Evolutionary conservation across 2,888 invertebrate species (phyloP), one percentile per base, ranked within the genome.

Genomic region (Acrobasis consociella): DNA sequence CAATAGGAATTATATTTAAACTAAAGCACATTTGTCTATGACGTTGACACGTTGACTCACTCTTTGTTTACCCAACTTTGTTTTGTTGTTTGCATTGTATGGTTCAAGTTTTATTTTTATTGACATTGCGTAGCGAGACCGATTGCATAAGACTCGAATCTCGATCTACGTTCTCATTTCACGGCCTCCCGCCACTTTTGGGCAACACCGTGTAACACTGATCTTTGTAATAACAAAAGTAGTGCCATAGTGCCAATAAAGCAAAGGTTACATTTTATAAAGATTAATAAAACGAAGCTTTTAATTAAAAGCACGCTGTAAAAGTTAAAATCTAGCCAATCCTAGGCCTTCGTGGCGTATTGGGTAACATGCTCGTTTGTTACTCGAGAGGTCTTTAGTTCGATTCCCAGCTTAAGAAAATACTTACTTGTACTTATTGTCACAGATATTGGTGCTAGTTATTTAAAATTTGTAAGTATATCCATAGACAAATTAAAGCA

Each of bases 101-200:
- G 9, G 42, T 56, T 56, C 22, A 38, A 39, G 16, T 38, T 16
- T 9, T 13, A 31, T 56, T 56, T 56, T 56, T 56, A 56, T 56
- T 56, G 56, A 56, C 13, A 56, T 56, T 56, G 56, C 56, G 42
- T 42, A 11, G 56, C 8, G 15, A 5, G 31, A 31, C 31, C 31
- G 5, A 16, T 56, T 56, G 56, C 42, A 42, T 42, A 56, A 31
- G 5, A 56, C 56, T 13, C 46, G 46, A 46, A 46, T 46, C 46
- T 46, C 46, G 46, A 46, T 46, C 17, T 16, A 17, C 56, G 56
- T 15, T 42, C 56, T 9, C 22, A 13, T 39, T 56, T 56, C 56
- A 56, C 56, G 56, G 56, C 42, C 52, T 52, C 52, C 10, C 15
- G 31, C 49, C 53, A 38, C 16, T 16, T 56, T 42, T 31, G 52